Conservation (phyloP, 2,888 invertebrate genomes). For the Synergus gifuensis region DNA sequence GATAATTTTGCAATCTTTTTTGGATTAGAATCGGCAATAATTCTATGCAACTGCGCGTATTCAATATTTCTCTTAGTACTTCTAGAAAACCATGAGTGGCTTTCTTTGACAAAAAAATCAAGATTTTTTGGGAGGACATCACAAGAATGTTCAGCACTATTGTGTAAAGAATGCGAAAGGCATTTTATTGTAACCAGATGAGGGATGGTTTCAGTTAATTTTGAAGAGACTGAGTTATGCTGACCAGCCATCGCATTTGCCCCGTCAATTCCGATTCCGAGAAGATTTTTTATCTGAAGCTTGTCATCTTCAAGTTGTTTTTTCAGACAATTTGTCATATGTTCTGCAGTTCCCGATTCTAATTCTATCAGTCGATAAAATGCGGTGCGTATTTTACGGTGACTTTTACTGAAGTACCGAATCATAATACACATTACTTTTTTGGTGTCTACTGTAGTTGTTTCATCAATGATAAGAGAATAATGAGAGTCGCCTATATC, state of each 20-base stretch:
- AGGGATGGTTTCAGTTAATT: no score
- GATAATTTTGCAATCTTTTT: constrained; percentile 45
- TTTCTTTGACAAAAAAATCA: no score
- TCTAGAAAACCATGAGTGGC: no score
- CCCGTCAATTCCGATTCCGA: constrained; percentile 60
- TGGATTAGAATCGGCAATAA: constrained; percentile 6
- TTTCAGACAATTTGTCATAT: constrained; percentile 44
- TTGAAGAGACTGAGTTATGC: constrained; percentile 54
- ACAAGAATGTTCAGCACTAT: no score
- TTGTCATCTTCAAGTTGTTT: constrained; percentile 53
- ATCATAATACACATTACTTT: no score
- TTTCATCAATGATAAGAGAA: constrained; percentile 66
- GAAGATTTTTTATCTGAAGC: constrained; percentile 54
- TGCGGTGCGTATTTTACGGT: constrained; percentile 55
- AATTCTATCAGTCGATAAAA: constrained; percentile 57
- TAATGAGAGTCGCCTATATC: constrained; percentile 63
- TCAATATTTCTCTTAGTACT: no score
- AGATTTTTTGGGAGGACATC: no score
- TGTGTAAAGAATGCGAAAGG: no score
- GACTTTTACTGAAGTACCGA: constrained; percentile 51
- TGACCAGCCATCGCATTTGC: constrained; percentile 59
- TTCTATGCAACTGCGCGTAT: no score
- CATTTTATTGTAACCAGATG: no score
- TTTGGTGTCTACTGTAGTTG: constrained; percentile 58
- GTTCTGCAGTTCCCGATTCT: constrained; percentile 51